These are phyloP conservation scores for Vireo griseus DNA, from an alignment of 2,797 vertebrate species.

Conservation along the genomic window DNA sequence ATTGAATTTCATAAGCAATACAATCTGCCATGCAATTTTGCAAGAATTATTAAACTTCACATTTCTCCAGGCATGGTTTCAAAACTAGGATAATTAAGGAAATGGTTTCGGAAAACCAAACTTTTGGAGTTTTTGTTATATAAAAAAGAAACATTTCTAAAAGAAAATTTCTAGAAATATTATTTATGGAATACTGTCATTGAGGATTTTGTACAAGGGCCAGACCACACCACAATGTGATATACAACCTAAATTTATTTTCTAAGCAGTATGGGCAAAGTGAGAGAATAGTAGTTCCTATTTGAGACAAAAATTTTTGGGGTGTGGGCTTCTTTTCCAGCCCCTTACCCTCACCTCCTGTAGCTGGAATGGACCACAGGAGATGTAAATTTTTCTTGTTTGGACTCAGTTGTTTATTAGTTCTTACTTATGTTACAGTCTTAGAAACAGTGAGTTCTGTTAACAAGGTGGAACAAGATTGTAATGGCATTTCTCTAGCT, in stretches of 20 bases:
- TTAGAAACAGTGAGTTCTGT: no score
- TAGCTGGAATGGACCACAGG: no score
- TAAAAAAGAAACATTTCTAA: neutral
- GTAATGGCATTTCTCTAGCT: no score
- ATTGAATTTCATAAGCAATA: neutral
- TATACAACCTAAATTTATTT: neutral
- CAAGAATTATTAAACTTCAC: neutral
- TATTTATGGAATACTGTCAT: neutral
- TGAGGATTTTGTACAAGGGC: neutral
- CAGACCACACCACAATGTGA: neutral
- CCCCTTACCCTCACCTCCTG: no score
- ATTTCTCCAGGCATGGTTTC: neutral
- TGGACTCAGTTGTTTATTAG: no score
- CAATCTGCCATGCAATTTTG: neutral
- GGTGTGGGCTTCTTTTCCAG: no score
- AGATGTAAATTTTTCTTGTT: no score
- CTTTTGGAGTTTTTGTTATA: no score
- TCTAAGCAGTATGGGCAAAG: neutral
- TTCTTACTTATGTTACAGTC: no score
- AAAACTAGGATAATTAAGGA: neutral
- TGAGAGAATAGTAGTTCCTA: neutral
- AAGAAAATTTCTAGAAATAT: neutral
- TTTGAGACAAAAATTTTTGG: neutral
- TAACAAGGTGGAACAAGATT: no score
- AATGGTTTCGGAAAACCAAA: neutral